Evolutionary conservation across 2,113 vertebrate genomes (phyloP).

Genomic region (Ceuthmochares aereus): DNA sequence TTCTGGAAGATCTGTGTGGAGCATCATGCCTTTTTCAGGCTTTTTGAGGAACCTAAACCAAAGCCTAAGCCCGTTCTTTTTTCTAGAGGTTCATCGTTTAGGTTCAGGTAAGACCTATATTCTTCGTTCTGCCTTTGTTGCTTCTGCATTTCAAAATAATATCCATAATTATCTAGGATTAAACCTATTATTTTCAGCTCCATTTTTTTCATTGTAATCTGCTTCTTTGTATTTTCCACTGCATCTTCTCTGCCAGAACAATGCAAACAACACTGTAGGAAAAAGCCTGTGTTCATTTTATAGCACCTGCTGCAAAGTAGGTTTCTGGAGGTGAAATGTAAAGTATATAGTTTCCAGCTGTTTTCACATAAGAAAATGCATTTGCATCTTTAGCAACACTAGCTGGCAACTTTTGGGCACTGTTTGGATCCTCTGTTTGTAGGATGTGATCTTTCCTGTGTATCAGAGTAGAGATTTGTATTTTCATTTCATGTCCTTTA

Average conservation of each 20-base stretch:
- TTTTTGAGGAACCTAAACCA: slow-evolving; percentile 96
- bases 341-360: background rate
- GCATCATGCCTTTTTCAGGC: slow-evolving; percentile 97
- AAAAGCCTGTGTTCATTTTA: background rate
- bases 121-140: background rate
- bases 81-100: slow-evolving; percentile 95
- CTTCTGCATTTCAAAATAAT: background rate
- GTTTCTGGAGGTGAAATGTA: background rate
- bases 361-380: background rate
- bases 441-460: background rate
- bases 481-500: background rate
- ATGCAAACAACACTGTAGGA: background rate
- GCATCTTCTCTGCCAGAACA: background rate
- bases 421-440: background rate
- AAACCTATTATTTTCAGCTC: background rate
- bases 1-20: slow-evolving; percentile 99
- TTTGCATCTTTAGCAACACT: background rate
- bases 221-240: background rate
- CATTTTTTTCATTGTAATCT: background rate
- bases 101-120: slow-evolving; percentile 87
- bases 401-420: background rate
- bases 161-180: background rate
- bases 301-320: background rate
- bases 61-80: slow-evolving; percentile 96
- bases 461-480: background rate